Conservation (phyloP, 2,888 invertebrate species). For the Oxyteleia sp. region DNA sequence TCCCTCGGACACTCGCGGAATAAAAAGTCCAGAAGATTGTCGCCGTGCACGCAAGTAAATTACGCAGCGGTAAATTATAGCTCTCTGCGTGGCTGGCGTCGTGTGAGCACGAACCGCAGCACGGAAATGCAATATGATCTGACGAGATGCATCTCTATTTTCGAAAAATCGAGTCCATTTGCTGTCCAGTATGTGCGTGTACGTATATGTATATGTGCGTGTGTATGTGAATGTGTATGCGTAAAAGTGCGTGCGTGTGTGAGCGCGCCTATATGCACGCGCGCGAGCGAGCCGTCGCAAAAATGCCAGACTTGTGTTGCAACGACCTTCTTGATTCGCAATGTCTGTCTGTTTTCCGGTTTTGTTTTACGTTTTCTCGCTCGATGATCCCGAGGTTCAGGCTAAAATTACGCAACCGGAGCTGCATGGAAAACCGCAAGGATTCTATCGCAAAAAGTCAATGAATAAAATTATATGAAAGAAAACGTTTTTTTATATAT, state of each 20-base stretch:
- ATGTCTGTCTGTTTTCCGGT: slow-evolving; percentile 55
- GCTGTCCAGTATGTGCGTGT: slow-evolving; percentile 23
- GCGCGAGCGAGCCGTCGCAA: slow-evolving; percentile 16
- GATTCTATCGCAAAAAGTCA: neutral
- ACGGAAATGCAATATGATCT: slow-evolving; percentile 63
- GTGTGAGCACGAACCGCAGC: slow-evolving; percentile 58
- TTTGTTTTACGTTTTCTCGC: slow-evolving; percentile 41
- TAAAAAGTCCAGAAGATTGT: slow-evolving; percentile 47
- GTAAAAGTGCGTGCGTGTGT: slow-evolving; percentile 17
- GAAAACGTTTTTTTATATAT: neutral
- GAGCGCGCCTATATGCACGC: slow-evolving; percentile 7
- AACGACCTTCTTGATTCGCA: slow-evolving; percentile 46
- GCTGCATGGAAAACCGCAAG: slow-evolving; percentile 18
- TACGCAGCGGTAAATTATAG: slow-evolving; percentile 60
- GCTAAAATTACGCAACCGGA: slow-evolving; percentile 17
- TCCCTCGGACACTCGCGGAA: slow-evolving; percentile 7
- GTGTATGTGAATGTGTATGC: slow-evolving; percentile 6
- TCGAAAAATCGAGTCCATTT: slow-evolving; percentile 57
- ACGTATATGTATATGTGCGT: slow-evolving; percentile 13
- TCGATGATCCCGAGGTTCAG: slow-evolving; percentile 8
- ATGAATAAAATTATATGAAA: neutral
- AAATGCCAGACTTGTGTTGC: slow-evolving; percentile 50
- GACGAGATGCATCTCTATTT: slow-evolving; percentile 63
- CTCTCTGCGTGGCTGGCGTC: slow-evolving; percentile 39
- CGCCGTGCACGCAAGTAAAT: slow-evolving; percentile 62